Evolutionary conservation across 1,140 invertebrate species (phyloP).

Genomic region (Leptinotarsa texana): DNA sequence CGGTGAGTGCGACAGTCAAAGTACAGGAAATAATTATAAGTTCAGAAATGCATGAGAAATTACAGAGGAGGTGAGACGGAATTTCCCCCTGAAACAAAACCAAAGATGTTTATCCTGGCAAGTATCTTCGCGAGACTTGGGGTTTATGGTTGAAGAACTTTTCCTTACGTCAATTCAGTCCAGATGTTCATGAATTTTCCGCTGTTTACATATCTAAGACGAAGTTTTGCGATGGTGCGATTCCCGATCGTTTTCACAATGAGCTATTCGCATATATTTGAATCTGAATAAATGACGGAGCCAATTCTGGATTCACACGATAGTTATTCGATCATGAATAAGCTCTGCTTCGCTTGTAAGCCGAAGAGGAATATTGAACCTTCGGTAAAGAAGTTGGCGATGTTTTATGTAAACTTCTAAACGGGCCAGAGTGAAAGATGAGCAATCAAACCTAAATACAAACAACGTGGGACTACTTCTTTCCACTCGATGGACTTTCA

Average conservation of each 20-base stretch:
- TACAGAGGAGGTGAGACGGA: no score
- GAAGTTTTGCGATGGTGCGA: background rate
- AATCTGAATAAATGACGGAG: background rate
- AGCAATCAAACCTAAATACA: no score
- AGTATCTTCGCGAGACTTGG: background rate
- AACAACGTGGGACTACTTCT: no score
- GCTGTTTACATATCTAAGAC: conserved; percentile 13
- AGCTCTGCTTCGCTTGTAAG: no score
- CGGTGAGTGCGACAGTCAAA: no score
- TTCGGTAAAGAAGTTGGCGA: no score
- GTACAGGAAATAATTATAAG: no score
- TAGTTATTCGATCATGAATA: background rate
- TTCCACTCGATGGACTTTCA: no score
- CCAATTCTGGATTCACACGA: background rate
- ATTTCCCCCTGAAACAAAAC: background rate
- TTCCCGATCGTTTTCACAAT: background rate
- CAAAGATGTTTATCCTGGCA: background rate
- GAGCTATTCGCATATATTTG: background rate
- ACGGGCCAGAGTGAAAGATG: no score
- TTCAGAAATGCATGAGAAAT: no score
- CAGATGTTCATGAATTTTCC: conserved; percentile 22
- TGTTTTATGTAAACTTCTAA: no score
- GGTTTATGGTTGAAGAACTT: background rate
- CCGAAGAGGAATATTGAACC: no score
- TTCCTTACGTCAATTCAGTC: conserved; percentile 11